These are phyloP conservation scores for Otis tarda DNA, from an alignment of 2,113 vertebrate species.

Conservation along the genomic window DNA sequence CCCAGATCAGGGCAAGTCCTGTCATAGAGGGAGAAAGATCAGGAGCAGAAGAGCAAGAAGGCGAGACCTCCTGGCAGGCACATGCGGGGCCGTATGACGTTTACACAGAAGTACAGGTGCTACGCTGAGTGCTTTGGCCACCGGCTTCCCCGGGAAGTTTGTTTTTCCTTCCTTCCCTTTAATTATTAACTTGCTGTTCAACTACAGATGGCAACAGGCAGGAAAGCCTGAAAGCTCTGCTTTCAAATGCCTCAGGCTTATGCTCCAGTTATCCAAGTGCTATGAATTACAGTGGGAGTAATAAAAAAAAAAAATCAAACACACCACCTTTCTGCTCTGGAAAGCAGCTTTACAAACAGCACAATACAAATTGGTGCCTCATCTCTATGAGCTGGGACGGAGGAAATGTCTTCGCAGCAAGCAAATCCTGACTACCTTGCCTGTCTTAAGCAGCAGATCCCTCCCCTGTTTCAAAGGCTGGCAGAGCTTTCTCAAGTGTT, in stretches of 20 bases:
- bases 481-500: not conserved
- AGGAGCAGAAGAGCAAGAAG: not conserved
- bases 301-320: not conserved
- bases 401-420: not conserved
- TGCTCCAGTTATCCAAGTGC: not conserved
- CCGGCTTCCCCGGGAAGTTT: not conserved
- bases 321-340: not conserved
- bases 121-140: accelerated
- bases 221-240: not conserved
- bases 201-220: not conserved
- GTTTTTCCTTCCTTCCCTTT: not conserved
- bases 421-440: not conserved
- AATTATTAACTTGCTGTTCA: not conserved
- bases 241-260: not conserved
- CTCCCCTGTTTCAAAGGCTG: not conserved
- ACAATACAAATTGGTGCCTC: not conserved
- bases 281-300: not conserved
- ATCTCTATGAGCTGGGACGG: not conserved
- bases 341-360: not conserved
- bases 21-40: not conserved
- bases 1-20: accelerated
- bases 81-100: accelerated
- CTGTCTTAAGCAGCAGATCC: not conserved
- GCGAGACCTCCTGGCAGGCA: not conserved
- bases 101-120: not conserved